Evolutionary conservation across 2,797 vertebrate genomes (phyloP), one percentile per base, ranked within the genome.

Genomic region (Anguilla pacifica): DNA sequence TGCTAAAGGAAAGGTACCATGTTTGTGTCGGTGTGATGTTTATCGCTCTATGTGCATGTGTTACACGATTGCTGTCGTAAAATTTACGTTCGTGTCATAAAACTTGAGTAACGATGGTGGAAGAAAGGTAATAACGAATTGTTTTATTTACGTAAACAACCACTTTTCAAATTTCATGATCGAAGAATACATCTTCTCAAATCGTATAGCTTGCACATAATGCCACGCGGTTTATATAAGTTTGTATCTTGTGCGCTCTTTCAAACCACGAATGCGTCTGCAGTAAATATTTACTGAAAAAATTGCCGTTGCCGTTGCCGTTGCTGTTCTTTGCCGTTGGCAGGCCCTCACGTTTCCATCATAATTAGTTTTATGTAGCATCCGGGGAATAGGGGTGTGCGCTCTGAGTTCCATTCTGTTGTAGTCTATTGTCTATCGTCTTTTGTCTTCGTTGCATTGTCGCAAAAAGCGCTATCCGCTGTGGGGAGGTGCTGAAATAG

Each of bases 1-100:
- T 0, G 95, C 95, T 84, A 90, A 89, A 49, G 92, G 93, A 3
- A 92, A 95, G 95, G 94, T 95, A 95, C 85, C 53, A 6, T 86
- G 28, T 51, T 79, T 55, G 10, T 31, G 43, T 55, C 84, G 43
- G 31, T 84, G 10, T 49, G 51, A 46, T 59, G 28, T 17, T 25
- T 19, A 57, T 55, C 17, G 35, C 3, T 35, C 22, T 19, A 55
- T 59, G 51, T 81, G 39, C 64, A 82, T 91, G 88, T 90, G 67
- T 91, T 88, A 25, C 87, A 70, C 49, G 7, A 82, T 9, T 6
- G 3, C 31, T 51, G 7, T 82, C 7, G 1, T 43, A 28, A 6
- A 9, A 67, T 28, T 9, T 25, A 53, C 19, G 39, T 43, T 43
- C 39, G 3, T 43, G 39, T 43, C 39, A 43, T 43, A 43, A 7